Percentiles rank a stretch among this genome's conserved stretches.
Conservation (phyloP, 2,888 invertebrate genomes). For the Euspilapteryx auroguttella region DNA sequence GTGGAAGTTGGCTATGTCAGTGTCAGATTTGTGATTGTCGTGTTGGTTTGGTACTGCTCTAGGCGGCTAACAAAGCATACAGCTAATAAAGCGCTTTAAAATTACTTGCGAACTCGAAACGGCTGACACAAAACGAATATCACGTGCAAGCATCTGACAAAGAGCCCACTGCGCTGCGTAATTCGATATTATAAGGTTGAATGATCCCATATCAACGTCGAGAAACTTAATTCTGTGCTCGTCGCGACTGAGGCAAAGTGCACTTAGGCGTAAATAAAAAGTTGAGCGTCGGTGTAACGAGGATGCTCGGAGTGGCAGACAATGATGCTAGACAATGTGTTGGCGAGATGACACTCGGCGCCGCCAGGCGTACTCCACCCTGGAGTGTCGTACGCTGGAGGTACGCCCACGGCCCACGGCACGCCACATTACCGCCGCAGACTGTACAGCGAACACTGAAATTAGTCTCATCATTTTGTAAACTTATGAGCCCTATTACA, state of each 20-base stretch:
- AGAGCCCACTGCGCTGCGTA: conserved; percentile 50
- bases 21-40: too few species aligned
- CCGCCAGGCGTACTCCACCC: conserved; percentile 33
- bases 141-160: conserved; percentile 41
- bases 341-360: conserved; percentile 43
- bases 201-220: conserved; percentile 56
- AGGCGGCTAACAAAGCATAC: too few species aligned
- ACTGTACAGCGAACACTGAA: too few species aligned
- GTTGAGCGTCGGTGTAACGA: conserved; percentile 50
- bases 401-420: too few species aligned
- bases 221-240: conserved; percentile 56
- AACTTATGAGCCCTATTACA: too few species aligned
- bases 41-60: too few species aligned
- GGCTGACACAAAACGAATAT: conserved; percentile 34
- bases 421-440: not conserved
- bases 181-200: conserved; percentile 55
- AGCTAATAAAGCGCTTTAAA: too few species aligned
- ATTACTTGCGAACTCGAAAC: not conserved
- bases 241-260: conserved; percentile 46
- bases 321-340: conserved; percentile 54
- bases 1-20: conserved; percentile 1
- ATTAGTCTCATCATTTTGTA: too few species aligned
- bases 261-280: conserved; percentile 60
- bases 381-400: conserved; percentile 10
- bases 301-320: conserved; percentile 31